Conservation (phyloP, 2,797 vertebrate genomes). For the Anguilla obscura region DNA sequence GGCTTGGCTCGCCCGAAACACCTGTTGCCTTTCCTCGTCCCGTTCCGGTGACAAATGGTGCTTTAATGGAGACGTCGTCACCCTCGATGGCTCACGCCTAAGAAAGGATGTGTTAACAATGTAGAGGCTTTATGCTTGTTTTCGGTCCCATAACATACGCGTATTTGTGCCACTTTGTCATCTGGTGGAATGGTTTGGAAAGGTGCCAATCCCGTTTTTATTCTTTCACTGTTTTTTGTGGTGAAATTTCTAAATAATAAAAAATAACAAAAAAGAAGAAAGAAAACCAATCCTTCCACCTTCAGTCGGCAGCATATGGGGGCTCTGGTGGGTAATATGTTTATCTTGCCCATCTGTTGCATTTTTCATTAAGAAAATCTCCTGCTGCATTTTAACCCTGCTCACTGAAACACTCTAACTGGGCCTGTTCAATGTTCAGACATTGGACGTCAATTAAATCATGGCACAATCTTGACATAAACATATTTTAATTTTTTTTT, state of each 20-base stretch:
- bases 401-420: slow-evolving; percentile 66
- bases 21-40: not conserved
- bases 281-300: slow-evolving; percentile 72
- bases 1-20: not conserved
- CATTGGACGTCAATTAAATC: slow-evolving; percentile 64
- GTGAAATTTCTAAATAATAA: slow-evolving; percentile 73
- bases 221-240: slow-evolving; percentile 46
- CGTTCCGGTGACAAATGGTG: not conserved
- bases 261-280: slow-evolving; percentile 59
- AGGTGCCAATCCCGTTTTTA: slow-evolving; percentile 55
- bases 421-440: slow-evolving; percentile 63
- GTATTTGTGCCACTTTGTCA: slow-evolving; percentile 70
- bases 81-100: slow-evolving; percentile 28
- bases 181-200: slow-evolving; percentile 61
- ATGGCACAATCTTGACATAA: slow-evolving; percentile 63
- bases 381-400: slow-evolving; percentile 70
- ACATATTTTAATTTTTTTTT: slow-evolving; percentile 63
- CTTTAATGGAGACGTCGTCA: slow-evolving; percentile 40
- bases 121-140: not conserved
- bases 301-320: slow-evolving; percentile 67
- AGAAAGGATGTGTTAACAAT: slow-evolving; percentile 32
- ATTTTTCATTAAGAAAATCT: slow-evolving; percentile 77
- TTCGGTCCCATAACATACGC: slow-evolving; percentile 56
- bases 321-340: slow-evolving; percentile 65
- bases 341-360: slow-evolving; percentile 73